These are phyloP conservation scores for Plebejus melissa DNA, from an alignment of 2,888 invertebrate species.

Conservation along the genomic window DNA sequence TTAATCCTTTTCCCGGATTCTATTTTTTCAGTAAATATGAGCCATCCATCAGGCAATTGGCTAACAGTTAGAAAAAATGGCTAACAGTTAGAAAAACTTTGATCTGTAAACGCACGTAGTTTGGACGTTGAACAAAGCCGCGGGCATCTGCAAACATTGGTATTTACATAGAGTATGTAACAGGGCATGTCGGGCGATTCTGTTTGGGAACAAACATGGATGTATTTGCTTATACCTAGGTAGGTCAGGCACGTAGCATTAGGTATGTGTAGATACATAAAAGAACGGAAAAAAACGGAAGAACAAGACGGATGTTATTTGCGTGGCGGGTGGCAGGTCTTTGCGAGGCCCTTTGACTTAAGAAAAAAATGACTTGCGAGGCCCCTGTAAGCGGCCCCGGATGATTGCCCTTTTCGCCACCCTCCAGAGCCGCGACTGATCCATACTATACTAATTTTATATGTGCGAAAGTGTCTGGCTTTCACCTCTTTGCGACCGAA, in stretches of 20 bases:
- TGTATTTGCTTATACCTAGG: conserved; percentile 27
- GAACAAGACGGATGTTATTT: too few species aligned
- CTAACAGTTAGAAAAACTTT: conserved; percentile 17
- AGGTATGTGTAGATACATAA: background rate
- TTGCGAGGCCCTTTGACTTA: too few species aligned
- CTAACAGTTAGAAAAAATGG: conserved; percentile 19
- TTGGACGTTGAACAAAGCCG: background rate
- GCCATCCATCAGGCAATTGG: background rate
- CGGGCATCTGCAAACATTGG: conserved; percentile 17
- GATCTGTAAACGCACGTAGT: conserved; percentile 17
- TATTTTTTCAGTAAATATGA: too few species aligned
- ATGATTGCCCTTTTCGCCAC: too few species aligned
- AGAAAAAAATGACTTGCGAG: too few species aligned
- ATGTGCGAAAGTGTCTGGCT: too few species aligned
- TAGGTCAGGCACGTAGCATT: background rate
- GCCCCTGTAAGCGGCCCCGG: too few species aligned
- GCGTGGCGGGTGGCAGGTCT: too few species aligned
- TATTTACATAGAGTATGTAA: conserved; percentile 28
- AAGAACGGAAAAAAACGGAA: too few species aligned
- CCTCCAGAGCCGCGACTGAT: too few species aligned
- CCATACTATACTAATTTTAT: background rate
- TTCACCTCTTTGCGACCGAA: too few species aligned
- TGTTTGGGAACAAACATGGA: conserved; percentile 29
- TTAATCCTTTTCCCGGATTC: too few species aligned
- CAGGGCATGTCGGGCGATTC: conserved; percentile 29